Percentiles rank a stretch among this genome's conserved stretches.
Evolutionary conservation across 1,140 invertebrate species (phyloP).

Genomic region (Arctopsyche grandis): DNA sequence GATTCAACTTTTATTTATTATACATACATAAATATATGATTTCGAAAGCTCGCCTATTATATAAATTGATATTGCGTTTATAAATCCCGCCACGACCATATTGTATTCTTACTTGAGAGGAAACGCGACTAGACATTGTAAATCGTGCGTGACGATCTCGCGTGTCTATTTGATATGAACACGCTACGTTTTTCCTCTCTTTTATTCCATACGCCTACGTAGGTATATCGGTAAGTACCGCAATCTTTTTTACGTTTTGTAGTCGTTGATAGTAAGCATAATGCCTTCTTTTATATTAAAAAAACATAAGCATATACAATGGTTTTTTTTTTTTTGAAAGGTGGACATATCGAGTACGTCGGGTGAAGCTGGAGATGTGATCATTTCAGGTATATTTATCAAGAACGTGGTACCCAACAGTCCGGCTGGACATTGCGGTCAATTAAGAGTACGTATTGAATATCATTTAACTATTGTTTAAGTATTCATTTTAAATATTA

Average conservation of each 20-base stretch:
- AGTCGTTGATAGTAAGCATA: neutral
- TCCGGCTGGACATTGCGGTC: conserved; percentile 90
- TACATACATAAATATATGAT: neutral
- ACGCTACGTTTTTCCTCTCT: neutral
- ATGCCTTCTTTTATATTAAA: neutral
- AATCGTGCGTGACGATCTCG: conserved; percentile 26
- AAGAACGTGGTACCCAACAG: conserved; percentile 95
- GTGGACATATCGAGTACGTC: conserved; percentile 62
- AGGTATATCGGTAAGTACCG: no score
- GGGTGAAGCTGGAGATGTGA: conserved; percentile 61
- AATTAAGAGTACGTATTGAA: conserved; percentile 76
- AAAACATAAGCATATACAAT: neutral
- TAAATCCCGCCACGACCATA: conserved; percentile 50
- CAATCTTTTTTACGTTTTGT: conserved; percentile 5
- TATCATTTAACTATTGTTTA: neutral
- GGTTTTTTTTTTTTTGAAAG: conserved; percentile 50
- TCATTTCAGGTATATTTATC: conserved; percentile 95
- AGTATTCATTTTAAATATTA: neutral
- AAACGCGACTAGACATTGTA: conserved; percentile 3
- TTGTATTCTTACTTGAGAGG: neutral
- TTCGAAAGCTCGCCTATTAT: neutral
- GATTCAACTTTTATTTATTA: no score
- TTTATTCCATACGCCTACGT: neutral
- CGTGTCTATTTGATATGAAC: conserved; percentile 12
- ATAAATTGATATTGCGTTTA: conserved; percentile 18